A percentile compares a stretch with the other conserved stretches of the same genome.
Evolutionary conservation across 2,888 invertebrate genomes (phyloP).

Genomic region (Autographa gamma): DNA sequence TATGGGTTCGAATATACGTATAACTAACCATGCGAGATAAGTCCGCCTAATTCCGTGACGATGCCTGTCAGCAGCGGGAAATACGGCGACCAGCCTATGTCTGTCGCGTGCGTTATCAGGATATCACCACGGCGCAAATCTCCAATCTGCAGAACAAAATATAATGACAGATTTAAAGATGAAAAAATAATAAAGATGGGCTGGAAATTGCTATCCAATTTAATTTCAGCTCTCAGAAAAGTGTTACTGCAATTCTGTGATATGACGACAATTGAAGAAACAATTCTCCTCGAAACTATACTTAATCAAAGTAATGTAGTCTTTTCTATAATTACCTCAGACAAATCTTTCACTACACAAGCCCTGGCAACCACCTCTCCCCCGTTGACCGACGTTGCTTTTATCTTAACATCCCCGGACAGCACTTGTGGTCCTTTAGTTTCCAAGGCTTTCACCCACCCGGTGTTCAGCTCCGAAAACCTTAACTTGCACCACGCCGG

Average conservation of each 20-base stretch:
- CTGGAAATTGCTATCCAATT: too few relatives aligned
- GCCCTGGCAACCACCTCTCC: constrained; percentile 92
- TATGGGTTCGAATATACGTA: too few relatives aligned
- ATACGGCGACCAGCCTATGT: constrained; percentile 96
- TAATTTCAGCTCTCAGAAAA: background rate
- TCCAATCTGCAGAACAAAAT: constrained; percentile 70
- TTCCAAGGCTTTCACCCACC: constrained; percentile 77
- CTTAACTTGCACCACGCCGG: constrained; percentile 89
- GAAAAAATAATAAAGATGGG: too few relatives aligned
- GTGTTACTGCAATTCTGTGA: too few relatives aligned
- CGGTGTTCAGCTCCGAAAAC: constrained; percentile 90
- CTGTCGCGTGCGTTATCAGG: constrained; percentile 93
- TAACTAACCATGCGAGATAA: constrained; percentile 93
- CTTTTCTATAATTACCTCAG: constrained; percentile 85
- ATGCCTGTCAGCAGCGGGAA: constrained; percentile 94
- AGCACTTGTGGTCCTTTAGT: constrained; percentile 59
- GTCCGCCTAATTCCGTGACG: constrained; percentile 94
- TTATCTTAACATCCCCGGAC: constrained; percentile 71
- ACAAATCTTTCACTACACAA: constrained; percentile 91
- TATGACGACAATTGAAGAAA: too few relatives aligned
- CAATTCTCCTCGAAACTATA: too few relatives aligned
- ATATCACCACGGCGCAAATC: constrained; percentile 91
- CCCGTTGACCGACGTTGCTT: constrained; percentile 92
- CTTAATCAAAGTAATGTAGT: too few relatives aligned
- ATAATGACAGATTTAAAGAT: too few relatives aligned